phyloP scores from a whole-genome alignment of 2,113 vertebrate genomes.

The Nannospalax galili region DNA sequence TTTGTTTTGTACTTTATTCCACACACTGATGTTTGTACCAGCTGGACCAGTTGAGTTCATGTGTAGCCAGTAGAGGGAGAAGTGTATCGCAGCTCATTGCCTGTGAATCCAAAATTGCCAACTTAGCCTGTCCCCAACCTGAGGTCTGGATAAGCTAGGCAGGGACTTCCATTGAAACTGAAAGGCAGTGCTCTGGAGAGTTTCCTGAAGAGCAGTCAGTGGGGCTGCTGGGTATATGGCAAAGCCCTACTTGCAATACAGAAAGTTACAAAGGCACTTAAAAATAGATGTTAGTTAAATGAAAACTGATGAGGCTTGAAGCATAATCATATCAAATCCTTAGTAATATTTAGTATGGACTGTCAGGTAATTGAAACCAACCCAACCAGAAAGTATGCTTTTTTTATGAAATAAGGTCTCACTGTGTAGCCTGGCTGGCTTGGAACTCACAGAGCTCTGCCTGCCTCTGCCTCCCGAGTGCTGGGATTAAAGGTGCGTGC shows the following conservation, averaged over 20 bases:
- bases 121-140: background rate
- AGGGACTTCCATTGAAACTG: constrained; percentile 23
- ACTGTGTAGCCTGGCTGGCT: background rate
- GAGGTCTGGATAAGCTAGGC: background rate
- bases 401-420: too few species aligned
- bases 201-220: constrained; percentile 24
- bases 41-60: constrained; percentile 43
- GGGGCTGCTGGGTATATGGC: background rate
- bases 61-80: constrained; percentile 82
- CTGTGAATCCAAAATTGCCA: constrained; percentile 40
- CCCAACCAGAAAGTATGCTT: background rate
- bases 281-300: constrained; percentile 59
- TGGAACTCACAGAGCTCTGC: background rate
- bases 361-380: constrained; percentile 17
- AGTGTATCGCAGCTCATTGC: background rate
- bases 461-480: background rate
- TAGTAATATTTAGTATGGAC: background rate
- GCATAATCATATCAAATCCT: background rate
- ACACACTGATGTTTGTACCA: constrained; percentile 1
- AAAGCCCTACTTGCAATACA: constrained; percentile 38
- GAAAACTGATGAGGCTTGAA: constrained; percentile 46
- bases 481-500: background rate
- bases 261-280: constrained; percentile 47
- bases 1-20: constrained; percentile 43
- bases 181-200: background rate